Base-by-base conservation (phyloP, 2,113 vertebrate genomes). In the Quiscalus mexicanus region DNA sequence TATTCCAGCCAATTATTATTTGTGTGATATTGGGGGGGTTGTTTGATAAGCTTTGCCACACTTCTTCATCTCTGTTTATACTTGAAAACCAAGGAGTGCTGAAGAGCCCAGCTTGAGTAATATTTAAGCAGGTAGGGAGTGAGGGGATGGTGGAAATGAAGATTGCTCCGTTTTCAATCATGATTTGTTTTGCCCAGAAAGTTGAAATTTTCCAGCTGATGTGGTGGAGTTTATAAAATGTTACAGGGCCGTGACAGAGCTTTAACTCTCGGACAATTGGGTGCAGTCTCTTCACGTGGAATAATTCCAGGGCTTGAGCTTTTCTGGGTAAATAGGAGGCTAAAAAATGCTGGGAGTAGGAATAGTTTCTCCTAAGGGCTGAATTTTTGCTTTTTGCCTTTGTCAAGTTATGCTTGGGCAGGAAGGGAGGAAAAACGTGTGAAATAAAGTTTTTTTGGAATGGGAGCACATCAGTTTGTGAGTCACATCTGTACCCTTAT, bases 351-450 rank as follows among this genome's bases (percentile, higher is more conserved):
- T 23, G 25, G 56, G 49, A 67, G 62, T 17, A 24, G 53, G 42
- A 58, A 35, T 1, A 55, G 33, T 44, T 87, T 79, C 56, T 87
- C 47, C 10, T 4, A 11, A 13, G 15, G 16, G 25, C 42, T 44
- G 37, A 27, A 24, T 69, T 84, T 42, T 56, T 31, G 30, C 31
- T 58, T 68, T 75, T 85, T 74, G 37, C 41, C 41, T 56, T 42
- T 68, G n/a, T 47, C 49, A 42, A 50, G 10, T 27, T 62, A 19
- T 7, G 23, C 31, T 83, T 31, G 44, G n/a, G 52, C 35, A 75
- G 62, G 7, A 74, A 85, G 33, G n/a, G 47, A 64, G 31, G 31
- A 45, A 52, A 67, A 73, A 16, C 0, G 0, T 6, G 0, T 75
- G 39, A 24, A 45, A 9, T 6, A 3, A 5, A 27, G 9, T 6